phyloP scores from a whole-genome alignment of 1,140 invertebrate species.

The Drosophila sucinea region DNA sequence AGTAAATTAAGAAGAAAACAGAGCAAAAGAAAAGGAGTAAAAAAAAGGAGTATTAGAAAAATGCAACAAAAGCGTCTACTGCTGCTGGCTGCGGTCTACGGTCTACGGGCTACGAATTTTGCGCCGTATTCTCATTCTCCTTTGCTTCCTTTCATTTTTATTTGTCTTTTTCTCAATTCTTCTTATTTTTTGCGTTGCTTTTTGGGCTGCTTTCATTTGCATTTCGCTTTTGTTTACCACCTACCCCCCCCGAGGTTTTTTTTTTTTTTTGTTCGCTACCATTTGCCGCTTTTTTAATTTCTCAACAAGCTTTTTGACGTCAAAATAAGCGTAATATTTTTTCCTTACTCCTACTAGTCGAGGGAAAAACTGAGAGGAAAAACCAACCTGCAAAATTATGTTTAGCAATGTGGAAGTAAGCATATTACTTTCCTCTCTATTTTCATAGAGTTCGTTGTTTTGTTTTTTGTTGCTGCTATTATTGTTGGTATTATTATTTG shows the following conservation, averaged over 20 bases:
- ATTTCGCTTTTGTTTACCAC: conserved; percentile 29
- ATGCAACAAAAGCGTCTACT: conserved; percentile 50
- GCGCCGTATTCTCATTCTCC: background rate
- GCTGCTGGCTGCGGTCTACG: conserved; percentile 41
- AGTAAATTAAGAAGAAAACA: conserved; percentile 58
- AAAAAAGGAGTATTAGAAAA: conserved; percentile 52
- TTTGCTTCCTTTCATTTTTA: conserved; percentile 1
- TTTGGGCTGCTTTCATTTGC: conserved; percentile 12
- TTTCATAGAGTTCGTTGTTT: conserved; percentile 28
- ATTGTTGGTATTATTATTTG: conserved; percentile 15
- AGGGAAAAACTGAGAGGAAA: conserved; percentile 11
- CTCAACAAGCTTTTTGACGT: conserved; percentile 67
- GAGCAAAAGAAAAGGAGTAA: background rate
- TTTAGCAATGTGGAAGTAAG: conserved; percentile 64
- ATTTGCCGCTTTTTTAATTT: conserved; percentile 69
- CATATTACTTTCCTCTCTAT: conserved; percentile 58
- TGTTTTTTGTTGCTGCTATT: conserved; percentile 2
- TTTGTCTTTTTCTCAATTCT: conserved; percentile 2
- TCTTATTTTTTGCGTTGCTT: conserved; percentile 10
- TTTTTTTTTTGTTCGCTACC: conserved; percentile 13
- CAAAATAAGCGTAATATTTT: conserved; percentile 69
- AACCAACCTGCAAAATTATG: conserved; percentile 41
- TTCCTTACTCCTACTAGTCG: conserved; percentile 33
- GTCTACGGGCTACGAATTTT: background rate
- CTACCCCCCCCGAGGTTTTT: too few species aligned